Conservation (phyloP, 2,113 vertebrate genomes). For the Sialia sialis region DNA sequence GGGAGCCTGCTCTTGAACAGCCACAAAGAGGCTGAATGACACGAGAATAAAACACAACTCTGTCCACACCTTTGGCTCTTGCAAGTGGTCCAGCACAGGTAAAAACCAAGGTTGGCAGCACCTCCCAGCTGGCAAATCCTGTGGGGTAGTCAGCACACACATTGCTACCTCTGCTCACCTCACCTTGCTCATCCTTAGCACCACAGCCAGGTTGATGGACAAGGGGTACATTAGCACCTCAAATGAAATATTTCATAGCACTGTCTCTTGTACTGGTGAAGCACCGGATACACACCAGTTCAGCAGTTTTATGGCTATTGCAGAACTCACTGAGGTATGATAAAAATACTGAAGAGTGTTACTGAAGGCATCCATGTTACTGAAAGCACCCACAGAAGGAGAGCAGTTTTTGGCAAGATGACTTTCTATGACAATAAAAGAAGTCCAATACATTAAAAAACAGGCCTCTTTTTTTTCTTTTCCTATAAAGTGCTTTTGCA, state of each 20-base stretch:
- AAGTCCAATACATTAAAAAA: constrained; percentile 22
- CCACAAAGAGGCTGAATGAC: not conserved
- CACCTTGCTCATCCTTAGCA: constrained; percentile 19
- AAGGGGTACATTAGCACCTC: constrained; percentile 68
- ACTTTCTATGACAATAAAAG: not conserved
- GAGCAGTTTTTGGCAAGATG: not conserved
- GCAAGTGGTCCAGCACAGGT: not conserved
- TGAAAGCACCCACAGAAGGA: constrained; percentile 60
- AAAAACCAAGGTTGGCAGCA: not conserved
- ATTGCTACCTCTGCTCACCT: not conserved
- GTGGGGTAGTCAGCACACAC: not conserved
- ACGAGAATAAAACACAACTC: not conserved
- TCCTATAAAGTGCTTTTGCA: constrained; percentile 70
- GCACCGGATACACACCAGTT: constrained; percentile 69
- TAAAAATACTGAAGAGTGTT: constrained; percentile 29
- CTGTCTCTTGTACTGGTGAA: constrained; percentile 76
- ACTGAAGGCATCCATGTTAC: constrained; percentile 26
- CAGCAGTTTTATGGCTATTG: constrained; percentile 76
- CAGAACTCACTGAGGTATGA: constrained; percentile 84
- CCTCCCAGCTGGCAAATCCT: not conserved
- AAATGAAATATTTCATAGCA: constrained; percentile 28
- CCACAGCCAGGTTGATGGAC: constrained; percentile 43
- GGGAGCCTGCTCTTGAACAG: not conserved
- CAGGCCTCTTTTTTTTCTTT: not conserved
- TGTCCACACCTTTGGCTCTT: not conserved